Evolutionary conservation across 2,888 invertebrate genomes (phyloP), one percentile per base, ranked within the genome.

Genomic region (Dynastes tityus): DNA sequence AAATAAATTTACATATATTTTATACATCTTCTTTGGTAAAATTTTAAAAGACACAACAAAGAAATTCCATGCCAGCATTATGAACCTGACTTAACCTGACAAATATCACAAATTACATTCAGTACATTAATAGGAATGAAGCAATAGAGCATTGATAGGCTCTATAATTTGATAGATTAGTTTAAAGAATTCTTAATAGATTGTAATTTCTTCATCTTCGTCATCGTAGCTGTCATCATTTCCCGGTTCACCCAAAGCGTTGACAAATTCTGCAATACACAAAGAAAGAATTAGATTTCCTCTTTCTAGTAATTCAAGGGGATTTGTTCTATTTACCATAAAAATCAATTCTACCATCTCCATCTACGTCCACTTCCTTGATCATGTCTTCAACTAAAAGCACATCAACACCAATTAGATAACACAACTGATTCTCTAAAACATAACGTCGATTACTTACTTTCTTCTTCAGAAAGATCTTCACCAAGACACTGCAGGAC

Each of bases 361-460:
- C 97, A 87, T 98, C 97, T 1, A 97, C 96, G 86, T 98, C 97
- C 6, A 97, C 97, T 90, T 97, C 97, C 86, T 97, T 96, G 86
- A 98, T 97, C 97, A 98, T 97, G 87, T 97, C 97, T 88, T 97
- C 97, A 89, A 97, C 97, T 97, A 90, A 74, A 91, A 92, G 79
- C 2, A 58, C 49, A 70, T 3, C 3, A 64, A 45, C 45, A 45
- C 11, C 8, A 9, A 40, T 40, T 40, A 40, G 9, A 4, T 32
- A 32, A 32, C 5, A 37, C 32, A 45, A 11, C 8, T 11, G 11
- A 8, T 45, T 45, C 11, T 11, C 8, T 11, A 1, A 45, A 45
- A 8, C 45, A 8, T 45, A 45, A 45, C 8, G 8, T 6, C 32
- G 37, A 13, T 79, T 82, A 91, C 93, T 93, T 87, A 96, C 96